A percentile compares a stretch with the other conserved stretches of the same genome.
phyloP scores from a whole-genome alignment of 2,888 invertebrate genomes.

The Caenorhabditis sp. region DNA sequence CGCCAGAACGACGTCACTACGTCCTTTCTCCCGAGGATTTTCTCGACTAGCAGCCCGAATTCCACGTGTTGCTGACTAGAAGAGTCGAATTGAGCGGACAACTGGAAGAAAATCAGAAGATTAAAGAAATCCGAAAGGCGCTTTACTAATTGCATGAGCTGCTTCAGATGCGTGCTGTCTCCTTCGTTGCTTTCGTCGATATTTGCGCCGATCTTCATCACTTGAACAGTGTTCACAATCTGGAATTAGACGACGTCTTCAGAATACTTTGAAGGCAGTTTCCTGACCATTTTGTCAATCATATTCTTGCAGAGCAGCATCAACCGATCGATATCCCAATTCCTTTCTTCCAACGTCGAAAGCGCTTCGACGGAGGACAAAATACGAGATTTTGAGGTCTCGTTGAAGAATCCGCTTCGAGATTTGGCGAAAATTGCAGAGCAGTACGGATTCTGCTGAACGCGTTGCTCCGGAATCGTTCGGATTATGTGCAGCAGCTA shows the following conservation, averaged over 20 bases:
- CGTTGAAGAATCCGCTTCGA: conserved; percentile 17
- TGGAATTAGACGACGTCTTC: too few relatives aligned
- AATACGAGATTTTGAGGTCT: conserved; percentile 27
- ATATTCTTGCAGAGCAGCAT: conserved; percentile 58
- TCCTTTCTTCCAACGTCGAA: conserved; percentile 58
- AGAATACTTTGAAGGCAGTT: too few relatives aligned
- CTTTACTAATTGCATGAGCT: conserved; percentile 72
- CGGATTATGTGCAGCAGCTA: conserved; percentile 64
- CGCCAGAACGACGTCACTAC: conserved; percentile 71
- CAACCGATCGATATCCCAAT: conserved; percentile 58
- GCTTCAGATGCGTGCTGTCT: conserved; percentile 68
- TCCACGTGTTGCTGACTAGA: conserved; percentile 58
- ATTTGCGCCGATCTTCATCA: conserved; percentile 63
- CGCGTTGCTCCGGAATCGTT: conserved; percentile 57
- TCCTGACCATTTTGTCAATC: conserved; percentile 70
- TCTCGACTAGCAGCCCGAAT: conserved; percentile 57
- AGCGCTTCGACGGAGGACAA: conserved; percentile 51
- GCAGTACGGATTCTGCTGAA: conserved; percentile 62
- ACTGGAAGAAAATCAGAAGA: conserved; percentile 44
- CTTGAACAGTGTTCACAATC: conserved; percentile 61
- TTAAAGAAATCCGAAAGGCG: too few relatives aligned
- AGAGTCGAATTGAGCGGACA: conserved; percentile 63
- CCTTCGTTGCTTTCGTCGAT: conserved; percentile 65
- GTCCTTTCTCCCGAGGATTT: conserved; percentile 41
- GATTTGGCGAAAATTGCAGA: conserved; percentile 36